Evolutionary conservation across 2,888 invertebrate species (phyloP).

Genomic region (Ormia ochracea): DNA sequence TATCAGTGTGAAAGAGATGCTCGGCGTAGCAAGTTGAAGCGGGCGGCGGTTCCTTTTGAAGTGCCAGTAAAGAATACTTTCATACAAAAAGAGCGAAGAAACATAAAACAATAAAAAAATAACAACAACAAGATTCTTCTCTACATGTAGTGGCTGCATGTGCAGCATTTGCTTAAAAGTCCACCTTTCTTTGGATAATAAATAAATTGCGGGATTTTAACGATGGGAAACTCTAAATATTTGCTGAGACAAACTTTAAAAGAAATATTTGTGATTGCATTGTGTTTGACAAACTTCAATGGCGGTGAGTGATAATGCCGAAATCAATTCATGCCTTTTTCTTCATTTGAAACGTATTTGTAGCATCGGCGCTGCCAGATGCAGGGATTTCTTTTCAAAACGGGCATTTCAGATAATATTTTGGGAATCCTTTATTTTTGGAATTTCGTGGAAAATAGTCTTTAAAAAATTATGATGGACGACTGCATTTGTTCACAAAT

Average conservation of each 20-base stretch:
- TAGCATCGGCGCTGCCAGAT: no score
- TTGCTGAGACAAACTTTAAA: neutral
- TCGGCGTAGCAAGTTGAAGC: slow-evolving; percentile 18
- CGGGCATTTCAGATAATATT: no score
- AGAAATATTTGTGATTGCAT: slow-evolving; percentile 4
- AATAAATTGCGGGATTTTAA: neutral
- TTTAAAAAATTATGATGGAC: no score
- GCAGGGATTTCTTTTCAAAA: no score
- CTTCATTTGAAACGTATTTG: neutral
- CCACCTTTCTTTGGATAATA: neutral
- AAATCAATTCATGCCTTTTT: neutral
- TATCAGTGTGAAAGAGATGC: slow-evolving; percentile 33
- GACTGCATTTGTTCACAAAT: no score
- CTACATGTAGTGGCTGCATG: slow-evolving; percentile 2
- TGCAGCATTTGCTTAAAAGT: neutral
- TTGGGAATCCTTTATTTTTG: no score
- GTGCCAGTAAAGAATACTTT: neutral
- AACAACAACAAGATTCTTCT: no score
- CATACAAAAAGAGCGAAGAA: slow-evolving; percentile 15
- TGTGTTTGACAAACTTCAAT: slow-evolving; percentile 21
- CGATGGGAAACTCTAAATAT: slow-evolving; percentile 33
- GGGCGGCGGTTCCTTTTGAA: neutral
- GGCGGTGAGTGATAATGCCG: slow-evolving; percentile 38
- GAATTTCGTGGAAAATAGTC: no score
- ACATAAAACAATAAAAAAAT: neutral